phyloP scores from a whole-genome alignment of 2,888 invertebrate genomes.

The Electrophaes corylata region DNA sequence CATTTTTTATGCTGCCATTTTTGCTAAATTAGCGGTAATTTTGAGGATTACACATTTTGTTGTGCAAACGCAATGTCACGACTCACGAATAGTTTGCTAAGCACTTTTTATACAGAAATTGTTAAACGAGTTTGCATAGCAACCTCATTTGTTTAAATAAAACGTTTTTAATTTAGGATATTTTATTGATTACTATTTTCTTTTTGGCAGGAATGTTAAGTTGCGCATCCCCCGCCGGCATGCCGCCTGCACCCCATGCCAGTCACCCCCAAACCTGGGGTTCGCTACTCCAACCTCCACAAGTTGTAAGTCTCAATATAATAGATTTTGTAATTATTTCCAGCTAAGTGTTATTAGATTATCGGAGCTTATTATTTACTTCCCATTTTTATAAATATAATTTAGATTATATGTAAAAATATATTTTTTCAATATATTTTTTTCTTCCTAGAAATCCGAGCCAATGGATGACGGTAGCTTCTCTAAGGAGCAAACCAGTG shows the following conservation, averaged over 20 bases:
- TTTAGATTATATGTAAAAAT: too few species aligned
- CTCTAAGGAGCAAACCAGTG: conserved; percentile 84
- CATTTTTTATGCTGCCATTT: conserved; percentile 36
- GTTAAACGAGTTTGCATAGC: conserved; percentile 5
- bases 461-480: conserved; percentile 74
- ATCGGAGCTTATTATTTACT: too few species aligned
- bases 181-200: conserved; percentile 21
- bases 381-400: too few species aligned
- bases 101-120: conserved; percentile 20
- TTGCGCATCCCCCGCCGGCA: conserved; percentile 76
- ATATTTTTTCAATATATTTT: conserved; percentile 21
- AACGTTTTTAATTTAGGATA: neutral
- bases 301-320: conserved; percentile 61
- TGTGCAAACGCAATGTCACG: conserved; percentile 38
- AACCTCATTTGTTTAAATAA: conserved; percentile 18
- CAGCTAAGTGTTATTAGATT: too few species aligned
- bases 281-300: conserved; percentile 62
- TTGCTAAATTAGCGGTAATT: conserved; percentile 40
- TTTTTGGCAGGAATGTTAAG: conserved; percentile 69
- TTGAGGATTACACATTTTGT: conserved; percentile 40
- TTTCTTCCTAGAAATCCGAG: conserved; percentile 84
- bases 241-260: conserved; percentile 71
- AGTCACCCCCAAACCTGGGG: conserved; percentile 68
- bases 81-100: conserved; percentile 35
- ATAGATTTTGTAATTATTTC: too few species aligned